These are phyloP conservation scores for Drosophila kikkawai DNA, from an alignment of 1,140 invertebrate species.

Conservation along the genomic window DNA sequence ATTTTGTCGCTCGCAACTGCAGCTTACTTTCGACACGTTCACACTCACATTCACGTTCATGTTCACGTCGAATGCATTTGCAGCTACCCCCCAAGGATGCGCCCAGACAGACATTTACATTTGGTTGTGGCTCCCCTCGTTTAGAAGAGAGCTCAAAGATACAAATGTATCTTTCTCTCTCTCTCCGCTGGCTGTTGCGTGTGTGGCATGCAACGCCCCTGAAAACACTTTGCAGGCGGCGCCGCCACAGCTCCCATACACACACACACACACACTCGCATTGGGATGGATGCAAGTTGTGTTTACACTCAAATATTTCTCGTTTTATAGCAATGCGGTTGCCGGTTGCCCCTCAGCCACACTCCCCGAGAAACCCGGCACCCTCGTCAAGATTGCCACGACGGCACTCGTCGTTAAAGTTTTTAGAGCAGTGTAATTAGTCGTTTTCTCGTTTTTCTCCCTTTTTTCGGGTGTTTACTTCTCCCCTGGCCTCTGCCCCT, in stretches of 20 bases:
- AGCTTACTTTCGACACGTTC: constrained; percentile 66
- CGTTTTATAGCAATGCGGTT: constrained; percentile 74
- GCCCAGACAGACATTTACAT: constrained; percentile 59
- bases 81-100: constrained; percentile 26
- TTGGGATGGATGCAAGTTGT: constrained; percentile 32
- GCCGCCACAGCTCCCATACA: not conserved
- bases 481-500: not conserved
- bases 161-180: constrained; percentile 55
- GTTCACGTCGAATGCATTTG: constrained; percentile 64
- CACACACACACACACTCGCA: not conserved
- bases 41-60: constrained; percentile 49
- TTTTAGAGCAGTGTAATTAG: constrained; percentile 74
- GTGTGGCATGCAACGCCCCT: constrained; percentile 75
- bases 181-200: constrained; percentile 14
- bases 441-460: constrained; percentile 47
- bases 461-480: not conserved
- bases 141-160: constrained; percentile 43
- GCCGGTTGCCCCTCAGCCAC: not conserved
- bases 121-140: constrained; percentile 27
- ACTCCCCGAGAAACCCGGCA: not conserved
- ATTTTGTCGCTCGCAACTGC: constrained; percentile 71
- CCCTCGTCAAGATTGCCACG: constrained; percentile 56
- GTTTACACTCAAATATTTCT: constrained; percentile 72
- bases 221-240: constrained; percentile 74
- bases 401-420: constrained; percentile 67